Conservation (phyloP, 2,113 vertebrate species). For the Oreotrochilus melanogaster region DNA sequence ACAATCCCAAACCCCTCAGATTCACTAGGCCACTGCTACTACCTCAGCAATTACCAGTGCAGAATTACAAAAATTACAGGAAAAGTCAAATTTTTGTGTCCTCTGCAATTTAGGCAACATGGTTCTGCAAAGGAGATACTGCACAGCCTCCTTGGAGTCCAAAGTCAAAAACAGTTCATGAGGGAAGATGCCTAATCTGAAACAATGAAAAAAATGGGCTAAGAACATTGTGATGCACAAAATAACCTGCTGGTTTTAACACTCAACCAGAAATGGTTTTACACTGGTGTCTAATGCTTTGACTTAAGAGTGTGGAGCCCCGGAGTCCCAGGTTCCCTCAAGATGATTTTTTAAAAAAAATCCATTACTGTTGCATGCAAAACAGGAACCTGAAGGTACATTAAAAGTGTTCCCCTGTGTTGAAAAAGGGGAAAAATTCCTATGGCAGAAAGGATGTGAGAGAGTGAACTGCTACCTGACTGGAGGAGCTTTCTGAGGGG, state of each 20-base stretch:
- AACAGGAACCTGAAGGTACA: not conserved
- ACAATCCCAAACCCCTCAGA: not conserved
- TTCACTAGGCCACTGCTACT: not conserved
- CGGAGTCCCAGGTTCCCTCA: not conserved
- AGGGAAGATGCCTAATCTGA: not conserved
- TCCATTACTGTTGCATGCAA: not conserved
- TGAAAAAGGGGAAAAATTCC: not conserved
- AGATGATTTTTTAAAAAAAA: not conserved
- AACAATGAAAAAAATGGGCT: not conserved
- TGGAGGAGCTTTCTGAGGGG: not conserved
- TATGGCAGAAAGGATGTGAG: not conserved
- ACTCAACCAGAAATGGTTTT: not conserved
- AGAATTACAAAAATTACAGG: not conserved
- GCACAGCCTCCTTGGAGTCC: not conserved
- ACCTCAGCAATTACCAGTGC: not conserved
- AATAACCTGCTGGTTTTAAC: not conserved
- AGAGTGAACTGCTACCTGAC: not conserved
- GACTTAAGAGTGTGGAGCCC: not conserved
- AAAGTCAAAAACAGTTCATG: not conserved
- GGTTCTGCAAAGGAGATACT: not conserved
- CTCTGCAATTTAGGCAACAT: not conserved
- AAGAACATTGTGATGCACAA: not conserved
- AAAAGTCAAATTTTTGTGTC: not conserved
- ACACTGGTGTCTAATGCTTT: not conserved
- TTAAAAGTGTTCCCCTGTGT: not conserved